A percentile compares a stretch with the other conserved stretches of the same genome.
Conservation (phyloP, 2,113 vertebrate genomes). For the Myanophis thanlyinensis region DNA sequence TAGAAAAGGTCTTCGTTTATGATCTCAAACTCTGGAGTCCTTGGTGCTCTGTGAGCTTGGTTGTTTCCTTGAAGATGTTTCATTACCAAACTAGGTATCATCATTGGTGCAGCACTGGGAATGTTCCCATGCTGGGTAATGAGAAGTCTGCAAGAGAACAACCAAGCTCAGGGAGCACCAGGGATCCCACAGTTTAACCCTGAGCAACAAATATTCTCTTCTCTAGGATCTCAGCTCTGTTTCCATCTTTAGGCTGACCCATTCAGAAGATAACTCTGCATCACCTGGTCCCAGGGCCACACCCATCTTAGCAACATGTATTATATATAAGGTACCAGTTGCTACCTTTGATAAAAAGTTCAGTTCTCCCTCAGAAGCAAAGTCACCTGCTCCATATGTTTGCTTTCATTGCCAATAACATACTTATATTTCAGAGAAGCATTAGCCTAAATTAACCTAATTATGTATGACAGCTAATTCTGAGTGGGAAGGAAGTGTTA, state of each 20-base stretch:
- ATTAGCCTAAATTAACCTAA: slow-evolving; percentile 64
- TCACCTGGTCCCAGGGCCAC: background rate
- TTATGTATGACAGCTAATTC: slow-evolving; percentile 73
- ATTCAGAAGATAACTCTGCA: background rate
- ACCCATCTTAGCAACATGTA: background rate
- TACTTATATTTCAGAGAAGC: slow-evolving; percentile 53
- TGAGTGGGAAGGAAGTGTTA: slow-evolving; percentile 57
- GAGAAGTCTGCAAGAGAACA: background rate
- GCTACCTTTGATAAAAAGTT: background rate
- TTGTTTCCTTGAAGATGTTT: no score
- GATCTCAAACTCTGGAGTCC: no score
- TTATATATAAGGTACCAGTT: background rate
- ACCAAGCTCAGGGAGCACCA: background rate
- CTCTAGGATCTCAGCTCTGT: background rate
- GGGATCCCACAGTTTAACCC: background rate
- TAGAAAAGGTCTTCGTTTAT: no score
- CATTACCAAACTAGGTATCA: no score
- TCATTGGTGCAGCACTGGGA: no score
- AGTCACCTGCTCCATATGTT: slow-evolving; percentile 65
- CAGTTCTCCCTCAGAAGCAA: slow-evolving; percentile 38
- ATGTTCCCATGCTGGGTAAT: no score
- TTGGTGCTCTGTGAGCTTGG: no score
- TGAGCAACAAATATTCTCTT: background rate
- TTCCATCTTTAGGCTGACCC: background rate
- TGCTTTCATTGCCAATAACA: slow-evolving; percentile 65